These are phyloP conservation scores for Myotis vivesi DNA, from an alignment of 2,797 vertebrate genomes.

Conservation along the genomic window DNA sequence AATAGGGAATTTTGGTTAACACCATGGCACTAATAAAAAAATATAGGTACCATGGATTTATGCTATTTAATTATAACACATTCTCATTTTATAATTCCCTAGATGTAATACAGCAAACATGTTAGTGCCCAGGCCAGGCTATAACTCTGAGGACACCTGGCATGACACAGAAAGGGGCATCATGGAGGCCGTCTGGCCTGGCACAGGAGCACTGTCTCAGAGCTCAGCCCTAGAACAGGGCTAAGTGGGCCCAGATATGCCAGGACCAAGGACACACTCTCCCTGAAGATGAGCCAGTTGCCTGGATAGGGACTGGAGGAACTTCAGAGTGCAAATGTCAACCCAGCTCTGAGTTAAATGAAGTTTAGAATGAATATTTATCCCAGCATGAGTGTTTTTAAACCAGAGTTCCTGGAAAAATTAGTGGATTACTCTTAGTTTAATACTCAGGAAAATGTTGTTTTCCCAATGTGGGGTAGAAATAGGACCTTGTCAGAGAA, in stretches of 20 bases:
- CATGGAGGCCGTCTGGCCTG: background rate
- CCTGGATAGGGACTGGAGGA: background rate
- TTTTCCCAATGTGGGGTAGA: background rate
- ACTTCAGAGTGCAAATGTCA: background rate
- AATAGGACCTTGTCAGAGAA: background rate
- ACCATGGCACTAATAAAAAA: background rate
- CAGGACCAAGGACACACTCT: background rate
- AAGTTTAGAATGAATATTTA: background rate
- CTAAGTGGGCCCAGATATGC: rapidly evolving
- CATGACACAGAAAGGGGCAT: background rate
- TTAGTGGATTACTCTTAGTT: background rate
- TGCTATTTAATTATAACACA: background rate
- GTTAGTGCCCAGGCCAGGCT: background rate
- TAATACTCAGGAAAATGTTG: background rate
- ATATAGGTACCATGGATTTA: background rate
- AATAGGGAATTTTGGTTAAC: constrained; percentile 5
- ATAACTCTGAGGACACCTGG: background rate
- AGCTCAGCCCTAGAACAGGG: background rate
- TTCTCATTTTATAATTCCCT: background rate
- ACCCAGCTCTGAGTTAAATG: background rate
- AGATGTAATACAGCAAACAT: background rate
- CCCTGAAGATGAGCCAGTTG: background rate
- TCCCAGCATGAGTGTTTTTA: background rate
- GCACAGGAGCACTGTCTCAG: rapidly evolving
- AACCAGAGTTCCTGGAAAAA: background rate